These are phyloP conservation scores for Sympetrum striolatum DNA, from an alignment of 2,888 invertebrate genomes.

Conservation along the genomic window DNA sequence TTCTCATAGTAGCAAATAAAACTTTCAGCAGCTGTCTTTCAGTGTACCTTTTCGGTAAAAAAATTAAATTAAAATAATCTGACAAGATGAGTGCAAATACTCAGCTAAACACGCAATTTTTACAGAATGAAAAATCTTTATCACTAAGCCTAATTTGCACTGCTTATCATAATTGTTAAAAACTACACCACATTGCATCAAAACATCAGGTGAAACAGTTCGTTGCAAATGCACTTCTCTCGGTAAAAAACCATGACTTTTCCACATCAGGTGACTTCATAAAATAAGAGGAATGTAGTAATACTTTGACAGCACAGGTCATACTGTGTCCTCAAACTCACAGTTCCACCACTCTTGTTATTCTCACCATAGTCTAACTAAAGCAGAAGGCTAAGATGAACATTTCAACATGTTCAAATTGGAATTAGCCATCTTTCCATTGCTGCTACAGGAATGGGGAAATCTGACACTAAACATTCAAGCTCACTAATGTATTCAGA, in stretches of 20 bases:
- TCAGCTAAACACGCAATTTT: conserved; percentile 6
- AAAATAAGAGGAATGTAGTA: conserved; percentile 1
- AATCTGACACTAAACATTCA: conserved; percentile 28
- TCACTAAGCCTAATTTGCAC: neutral
- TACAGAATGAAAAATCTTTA: conserved; percentile 9
- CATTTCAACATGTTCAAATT: conserved; percentile 6
- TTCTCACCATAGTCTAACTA: neutral
- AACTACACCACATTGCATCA: neutral
- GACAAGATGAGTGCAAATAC: conserved; percentile 12
- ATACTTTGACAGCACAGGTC: conserved; percentile 6
- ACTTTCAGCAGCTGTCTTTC: no score
- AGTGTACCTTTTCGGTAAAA: neutral
- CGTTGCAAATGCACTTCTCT: neutral
- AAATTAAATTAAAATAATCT: conserved; percentile 35
- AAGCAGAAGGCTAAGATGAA: conserved; percentile 14
- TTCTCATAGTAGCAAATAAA: no score
- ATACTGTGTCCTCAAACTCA: neutral
- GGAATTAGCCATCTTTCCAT: neutral
- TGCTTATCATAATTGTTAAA: conserved; percentile 4
- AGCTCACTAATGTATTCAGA: conserved; percentile 30
- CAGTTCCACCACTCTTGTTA: neutral
- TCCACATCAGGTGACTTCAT: neutral
- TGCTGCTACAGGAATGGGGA: conserved; percentile 5
- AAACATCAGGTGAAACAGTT: neutral
- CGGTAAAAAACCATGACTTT: neutral